A percentile compares a stretch with the other conserved stretches of the same genome.
Evolutionary conservation across 2,888 invertebrate species (phyloP).

Genomic region (Mesorhabditis spiculigera): DNA sequence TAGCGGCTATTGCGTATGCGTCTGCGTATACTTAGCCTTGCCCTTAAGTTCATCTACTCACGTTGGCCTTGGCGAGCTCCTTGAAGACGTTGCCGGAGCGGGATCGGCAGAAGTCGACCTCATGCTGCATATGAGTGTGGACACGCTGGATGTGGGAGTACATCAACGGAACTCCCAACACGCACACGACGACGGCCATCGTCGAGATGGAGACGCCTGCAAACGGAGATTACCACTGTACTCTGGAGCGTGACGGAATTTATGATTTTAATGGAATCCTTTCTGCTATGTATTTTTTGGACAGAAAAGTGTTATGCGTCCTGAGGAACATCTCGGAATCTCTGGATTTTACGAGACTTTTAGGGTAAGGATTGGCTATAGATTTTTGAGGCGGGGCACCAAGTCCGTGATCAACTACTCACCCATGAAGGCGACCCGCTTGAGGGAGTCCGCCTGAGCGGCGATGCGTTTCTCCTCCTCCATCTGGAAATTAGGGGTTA

Average conservation of each 20-base stretch:
- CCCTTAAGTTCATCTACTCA: background rate
- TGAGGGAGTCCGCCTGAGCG: background rate
- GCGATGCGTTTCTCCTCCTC: conserved; percentile 5
- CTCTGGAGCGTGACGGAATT: too few relatives aligned
- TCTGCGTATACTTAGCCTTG: too few relatives aligned
- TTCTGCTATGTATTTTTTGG: too few relatives aligned
- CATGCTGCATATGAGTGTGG: conserved; percentile 5
- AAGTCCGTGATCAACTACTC: background rate
- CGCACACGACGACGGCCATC: conserved; percentile 5
- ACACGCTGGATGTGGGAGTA: conserved; percentile 2
- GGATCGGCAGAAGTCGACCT: conserved; percentile 3
- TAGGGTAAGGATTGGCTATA: background rate
- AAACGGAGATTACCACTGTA: background rate
- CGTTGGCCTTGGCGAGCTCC: conserved; percentile 5
- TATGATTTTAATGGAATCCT: too few relatives aligned
- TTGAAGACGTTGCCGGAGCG: background rate
- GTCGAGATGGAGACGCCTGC: background rate
- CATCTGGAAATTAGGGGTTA: background rate
- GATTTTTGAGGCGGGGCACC: background rate
- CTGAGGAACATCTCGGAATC: too few relatives aligned
- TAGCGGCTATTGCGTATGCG: too few relatives aligned
- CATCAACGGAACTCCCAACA: background rate
- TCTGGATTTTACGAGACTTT: background rate
- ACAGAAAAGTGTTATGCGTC: too few relatives aligned
- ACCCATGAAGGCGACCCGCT: background rate